Base-by-base conservation (phyloP, 2,797 vertebrate species). In the Pseudochirops cupreus region DNA sequence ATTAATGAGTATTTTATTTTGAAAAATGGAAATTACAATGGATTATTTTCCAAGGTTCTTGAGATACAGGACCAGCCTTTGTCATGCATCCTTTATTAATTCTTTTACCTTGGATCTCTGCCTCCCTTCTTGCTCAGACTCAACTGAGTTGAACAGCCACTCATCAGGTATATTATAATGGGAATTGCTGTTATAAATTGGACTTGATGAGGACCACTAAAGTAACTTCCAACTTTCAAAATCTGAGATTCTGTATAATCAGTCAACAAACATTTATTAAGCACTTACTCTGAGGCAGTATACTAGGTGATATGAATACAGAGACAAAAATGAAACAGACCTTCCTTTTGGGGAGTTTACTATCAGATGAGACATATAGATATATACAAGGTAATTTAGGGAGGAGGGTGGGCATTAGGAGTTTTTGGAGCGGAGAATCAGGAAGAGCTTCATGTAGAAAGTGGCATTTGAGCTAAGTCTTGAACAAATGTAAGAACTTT, bases 111-210 rank as follows among this genome's bases (percentile, higher is more conserved):
- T 94, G 87, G 12, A 39, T 92, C 46, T 82, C 33, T 93, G 53
- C 50, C 93, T 91, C 13, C 53, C 46, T 91, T n/a, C 82, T 29
- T 93, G 5, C 91, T 92, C 5, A 55, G 46, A 93, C 26, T 91
- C 54, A 89, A 46, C n/a, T 29, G 24, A 97, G 74, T 95, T 96
- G 58, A 93, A 29, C 95, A 92, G 91, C 39, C n/a, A 39, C 16
- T 74, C 7, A n/a, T 46, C 39, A 46, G 74, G 2, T 82, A 24
- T 82, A 18, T 82, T 46, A 46, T 46, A 10, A 21, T 82, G 18
- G 39, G 16, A 74, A 74, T n/a, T 74, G 62, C 62, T 39, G 5
- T 74, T 74, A 74, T 6, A 74, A n/a, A 39, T 74, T 74, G 62
- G 62, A 74, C 62, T 74, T 74, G 5, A 39, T n/a, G 62, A 74